Evolutionary conservation across 2,113 vertebrate species (phyloP), one percentile per base, ranked within the genome.

Genomic region (Vicugna pacos): DNA sequence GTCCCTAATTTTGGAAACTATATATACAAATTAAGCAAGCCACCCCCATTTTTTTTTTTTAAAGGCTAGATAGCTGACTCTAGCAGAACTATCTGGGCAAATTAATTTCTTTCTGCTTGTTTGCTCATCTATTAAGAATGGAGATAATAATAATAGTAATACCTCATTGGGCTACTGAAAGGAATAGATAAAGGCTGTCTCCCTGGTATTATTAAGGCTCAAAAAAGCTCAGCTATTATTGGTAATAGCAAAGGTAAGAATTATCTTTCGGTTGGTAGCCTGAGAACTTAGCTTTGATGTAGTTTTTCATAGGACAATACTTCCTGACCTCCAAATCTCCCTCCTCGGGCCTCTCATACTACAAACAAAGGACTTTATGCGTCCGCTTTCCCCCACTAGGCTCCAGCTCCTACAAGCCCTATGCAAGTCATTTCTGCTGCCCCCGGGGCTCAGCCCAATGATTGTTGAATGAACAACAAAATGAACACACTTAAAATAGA

Each of bases 401-500:
- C 72, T 94, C 54, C 20, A 89, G 42, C 28, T 50, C 22, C 42
- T n/a, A 46, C 1, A 54, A 13, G 72, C n/a, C 42, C 46, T 3
- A 1, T 72, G 48, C 54, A 60, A 70, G 16, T 77, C 54, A 30
- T 64, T 76, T 64, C 79, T 62, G 30, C 72, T 77, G 70, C 60
- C 72, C 81, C 81, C 32, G 69, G 85, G 73, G 48, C 56, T 54
- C 24, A 38, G 72, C 24, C 69, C 65, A 80, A 8, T 65, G 35
- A 58, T 15, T 77, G n/a, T 8, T 62, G 70, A 96, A 96, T 65
- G 48, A 81, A 82, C 67, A 95, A 82, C 52, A 83, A 89, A 75
- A 83, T 11, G 58, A 95, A 93, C 65, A 42, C 32, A 84, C 26
- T 90, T 79, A 88, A 96, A 91, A 83, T 32, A 95, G 56, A 94